phyloP scores from a whole-genome alignment of 2,888 invertebrate species.

The Cheilosia grossa region DNA sequence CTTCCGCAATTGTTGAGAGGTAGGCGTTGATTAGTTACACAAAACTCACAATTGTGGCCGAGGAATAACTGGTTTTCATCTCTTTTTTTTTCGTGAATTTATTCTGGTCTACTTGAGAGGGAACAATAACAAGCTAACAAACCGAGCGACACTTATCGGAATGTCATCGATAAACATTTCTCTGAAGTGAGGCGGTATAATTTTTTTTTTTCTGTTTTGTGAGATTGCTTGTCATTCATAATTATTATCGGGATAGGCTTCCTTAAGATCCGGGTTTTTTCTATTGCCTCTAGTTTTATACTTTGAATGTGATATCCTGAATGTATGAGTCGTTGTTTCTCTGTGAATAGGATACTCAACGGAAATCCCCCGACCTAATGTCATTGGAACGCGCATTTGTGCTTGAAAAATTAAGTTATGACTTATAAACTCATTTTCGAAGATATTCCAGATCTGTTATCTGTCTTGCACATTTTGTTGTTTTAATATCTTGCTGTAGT shows the following conservation, averaged over 20 bases:
- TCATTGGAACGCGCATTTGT: no score
- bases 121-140: neutral
- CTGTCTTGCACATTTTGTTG: no score
- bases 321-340: no score
- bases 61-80: constrained; percentile 46
- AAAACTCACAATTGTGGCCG: constrained; percentile 21
- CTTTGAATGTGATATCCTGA: neutral
- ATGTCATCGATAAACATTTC: constrained; percentile 30
- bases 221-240: constrained; percentile 6
- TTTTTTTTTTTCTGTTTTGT: constrained; percentile 11
- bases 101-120: neutral
- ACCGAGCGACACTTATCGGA: neutral
- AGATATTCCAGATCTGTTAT: no score
- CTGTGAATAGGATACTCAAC: no score
- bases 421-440: no score
- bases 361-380: no score
- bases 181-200: constrained; percentile 1
- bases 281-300: neutral
- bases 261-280: constrained; percentile 54
- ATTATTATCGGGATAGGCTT: constrained; percentile 47
- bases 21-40: constrained; percentile 51
- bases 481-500: no score
- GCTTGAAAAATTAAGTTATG: no score
- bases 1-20: constrained; percentile 37
- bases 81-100: neutral